phyloP scores from a whole-genome alignment of 2,797 vertebrate species.

The Micropoecilia bifurca region DNA sequence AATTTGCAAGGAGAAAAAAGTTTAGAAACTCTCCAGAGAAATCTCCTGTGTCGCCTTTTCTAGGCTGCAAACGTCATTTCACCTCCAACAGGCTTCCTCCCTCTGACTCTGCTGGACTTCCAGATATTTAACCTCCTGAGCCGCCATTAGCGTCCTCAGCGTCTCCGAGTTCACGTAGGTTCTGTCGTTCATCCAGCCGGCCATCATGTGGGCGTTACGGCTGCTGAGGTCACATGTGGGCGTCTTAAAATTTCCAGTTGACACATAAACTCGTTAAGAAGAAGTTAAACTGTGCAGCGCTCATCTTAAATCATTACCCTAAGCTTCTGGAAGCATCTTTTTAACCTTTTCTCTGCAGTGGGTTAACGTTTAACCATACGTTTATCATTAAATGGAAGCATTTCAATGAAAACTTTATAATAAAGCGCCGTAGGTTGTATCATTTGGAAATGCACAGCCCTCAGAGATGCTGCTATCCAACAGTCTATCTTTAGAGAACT shows the following conservation, averaged over 20 bases:
- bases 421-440: background rate
- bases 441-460: conserved; percentile 18
- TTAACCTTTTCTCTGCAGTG: conserved; percentile 18
- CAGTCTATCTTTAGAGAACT: conserved; percentile 70
- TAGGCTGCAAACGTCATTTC: background rate
- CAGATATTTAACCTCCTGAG: conserved; percentile 17
- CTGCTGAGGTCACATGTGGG: conserved; percentile 12
- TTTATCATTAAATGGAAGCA: conserved; percentile 10
- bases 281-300: conserved; percentile 38
- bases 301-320: conserved; percentile 43
- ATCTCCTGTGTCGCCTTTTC: background rate
- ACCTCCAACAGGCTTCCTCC: background rate
- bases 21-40: background rate
- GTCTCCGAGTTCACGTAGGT: conserved; percentile 1
- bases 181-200: conserved; percentile 6
- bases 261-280: conserved; percentile 18
- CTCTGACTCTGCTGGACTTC: conserved; percentile 8
- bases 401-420: conserved; percentile 15
- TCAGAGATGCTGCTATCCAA: conserved; percentile 45
- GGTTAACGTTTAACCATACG: conserved; percentile 44
- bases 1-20: background rate
- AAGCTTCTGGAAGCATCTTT: conserved; percentile 43
- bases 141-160: background rate
- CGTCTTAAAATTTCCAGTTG: conserved; percentile 23
- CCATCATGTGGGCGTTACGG: conserved; percentile 4